Base-by-base conservation (phyloP, 2,888 invertebrate genomes). In the Harmothoe impar region DNA sequence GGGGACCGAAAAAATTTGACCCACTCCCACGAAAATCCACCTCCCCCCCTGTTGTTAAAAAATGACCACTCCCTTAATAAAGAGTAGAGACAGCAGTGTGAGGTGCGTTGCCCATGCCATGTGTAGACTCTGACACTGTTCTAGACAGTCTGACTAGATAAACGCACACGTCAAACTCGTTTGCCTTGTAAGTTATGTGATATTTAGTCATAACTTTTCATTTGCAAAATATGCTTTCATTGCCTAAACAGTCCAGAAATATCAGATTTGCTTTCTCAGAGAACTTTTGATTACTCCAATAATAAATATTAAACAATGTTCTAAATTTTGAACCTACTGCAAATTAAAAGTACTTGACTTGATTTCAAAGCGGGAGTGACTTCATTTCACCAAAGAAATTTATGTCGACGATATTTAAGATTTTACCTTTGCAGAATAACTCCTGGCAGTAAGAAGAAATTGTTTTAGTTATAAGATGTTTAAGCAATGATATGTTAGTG, bases 21-120 rank as follows among this genome's bases (percentile, higher is more conserved):
- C n/a, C n/a, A n/a, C n/a, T n/a, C n/a, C n/a, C n/a, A n/a, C n/a
- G n/a, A n/a, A n/a, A n/a, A n/a, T n/a, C n/a, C n/a, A n/a, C n/a
- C n/a, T n/a, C n/a, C n/a, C n/a, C n/a, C n/a, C n/a, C n/a, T n/a
- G n/a, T n/a, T n/a, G n/a, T n/a, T n/a, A n/a, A n/a, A n/a, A n/a
- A n/a, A n/a, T n/a, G n/a, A n/a, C n/a, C n/a, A n/a, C n/a, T n/a
- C n/a, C n/a, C n/a, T n/a, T n/a, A n/a, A n/a, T n/a, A n/a, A n/a
- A n/a, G n/a, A n/a, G n/a, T n/a, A n/a, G n/a, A 43, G 33, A 81
- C 25, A 86, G 86, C 52, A 54, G 20, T 86, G 86, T 86, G 86
- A 86, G 86, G 86, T 86, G 86, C 33, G 86, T 86, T 86, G 86
- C 86, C 86, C 86, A 81, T 81, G 81, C 31, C 15, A 54, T 43